These are phyloP conservation scores for Zeuzera pyrina DNA, from an alignment of 2,888 invertebrate genomes.

Conservation along the genomic window DNA sequence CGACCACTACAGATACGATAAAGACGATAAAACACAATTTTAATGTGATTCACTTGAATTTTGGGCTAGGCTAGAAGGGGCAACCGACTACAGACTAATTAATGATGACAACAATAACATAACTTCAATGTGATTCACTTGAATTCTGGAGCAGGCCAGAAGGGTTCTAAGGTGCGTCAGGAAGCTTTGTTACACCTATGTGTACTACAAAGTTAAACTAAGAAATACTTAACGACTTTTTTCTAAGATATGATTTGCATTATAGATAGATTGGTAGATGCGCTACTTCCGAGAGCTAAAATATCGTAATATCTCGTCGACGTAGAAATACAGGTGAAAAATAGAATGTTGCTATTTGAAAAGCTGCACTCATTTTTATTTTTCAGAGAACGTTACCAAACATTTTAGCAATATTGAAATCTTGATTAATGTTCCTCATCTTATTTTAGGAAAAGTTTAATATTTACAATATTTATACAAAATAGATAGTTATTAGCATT, in stretches of 20 bases:
- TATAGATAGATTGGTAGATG: slow-evolving; percentile 70
- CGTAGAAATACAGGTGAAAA: slow-evolving; percentile 28
- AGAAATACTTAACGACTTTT: neutral
- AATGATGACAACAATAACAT: too few species aligned
- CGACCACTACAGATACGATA: too few species aligned
- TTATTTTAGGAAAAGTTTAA: slow-evolving; percentile 72
- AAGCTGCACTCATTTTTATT: slow-evolving; percentile 67
- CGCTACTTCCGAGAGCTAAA: slow-evolving; percentile 64
- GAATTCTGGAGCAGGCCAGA: too few species aligned
- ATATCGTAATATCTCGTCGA: slow-evolving; percentile 36
- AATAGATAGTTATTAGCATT: slow-evolving; percentile 68
- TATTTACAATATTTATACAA: slow-evolving; percentile 72
- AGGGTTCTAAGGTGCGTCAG: too few species aligned
- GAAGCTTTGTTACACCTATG: too few species aligned
- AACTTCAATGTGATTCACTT: too few species aligned
- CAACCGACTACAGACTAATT: too few species aligned
- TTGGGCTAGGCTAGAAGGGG: too few species aligned
- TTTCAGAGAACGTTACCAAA: slow-evolving; percentile 65
- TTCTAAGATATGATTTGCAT: slow-evolving; percentile 27
- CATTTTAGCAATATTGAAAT: slow-evolving; percentile 64
- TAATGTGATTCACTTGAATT: too few species aligned
- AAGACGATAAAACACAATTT: too few species aligned
- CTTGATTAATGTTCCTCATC: slow-evolving; percentile 73
- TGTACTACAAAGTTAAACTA: too few species aligned
- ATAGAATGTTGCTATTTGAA: slow-evolving; percentile 67